phyloP scores from a whole-genome alignment of 2,113 vertebrate genomes.

The Urocynchramus pylzowi region DNA sequence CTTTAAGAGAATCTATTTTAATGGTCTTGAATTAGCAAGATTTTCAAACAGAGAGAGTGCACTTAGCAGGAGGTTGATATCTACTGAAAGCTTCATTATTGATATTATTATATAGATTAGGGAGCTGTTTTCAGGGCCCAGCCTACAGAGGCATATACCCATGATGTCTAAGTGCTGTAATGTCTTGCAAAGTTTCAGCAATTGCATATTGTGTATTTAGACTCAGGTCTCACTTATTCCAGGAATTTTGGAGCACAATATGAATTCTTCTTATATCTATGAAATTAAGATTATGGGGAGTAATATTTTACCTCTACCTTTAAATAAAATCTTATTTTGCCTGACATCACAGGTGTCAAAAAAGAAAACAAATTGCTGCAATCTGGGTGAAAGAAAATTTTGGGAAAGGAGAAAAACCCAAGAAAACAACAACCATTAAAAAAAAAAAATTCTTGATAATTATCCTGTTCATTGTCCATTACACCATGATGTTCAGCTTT shows the following conservation, averaged over 20 bases:
- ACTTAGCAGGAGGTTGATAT: slow-evolving; percentile 70
- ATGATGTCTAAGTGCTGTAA: not conserved
- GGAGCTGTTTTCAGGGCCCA: not conserved
- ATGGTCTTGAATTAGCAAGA: slow-evolving; percentile 74
- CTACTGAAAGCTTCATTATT: slow-evolving; percentile 52
- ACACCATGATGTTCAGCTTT: not conserved
- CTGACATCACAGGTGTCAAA: not conserved
- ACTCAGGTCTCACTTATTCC: not conserved
- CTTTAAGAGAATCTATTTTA: slow-evolving; percentile 78
- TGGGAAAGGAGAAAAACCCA: too few species aligned
- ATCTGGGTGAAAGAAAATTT: not conserved
- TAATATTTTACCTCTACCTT: accelerated
- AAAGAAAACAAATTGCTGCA: not conserved
- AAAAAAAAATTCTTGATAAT: not conserved
- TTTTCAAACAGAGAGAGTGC: slow-evolving; percentile 68
- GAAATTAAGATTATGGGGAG: not conserved
- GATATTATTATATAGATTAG: slow-evolving; percentile 56
- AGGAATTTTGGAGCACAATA: not conserved
- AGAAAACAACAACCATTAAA: not conserved
- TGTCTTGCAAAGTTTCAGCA: not conserved
- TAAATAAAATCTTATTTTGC: not conserved
- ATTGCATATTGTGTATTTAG: not conserved
- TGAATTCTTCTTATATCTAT: not conserved
- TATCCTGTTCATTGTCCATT: not conserved
- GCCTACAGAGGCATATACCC: not conserved